Conservation (phyloP, 2,797 vertebrate genomes). For the Squalus acanthias region DNA sequence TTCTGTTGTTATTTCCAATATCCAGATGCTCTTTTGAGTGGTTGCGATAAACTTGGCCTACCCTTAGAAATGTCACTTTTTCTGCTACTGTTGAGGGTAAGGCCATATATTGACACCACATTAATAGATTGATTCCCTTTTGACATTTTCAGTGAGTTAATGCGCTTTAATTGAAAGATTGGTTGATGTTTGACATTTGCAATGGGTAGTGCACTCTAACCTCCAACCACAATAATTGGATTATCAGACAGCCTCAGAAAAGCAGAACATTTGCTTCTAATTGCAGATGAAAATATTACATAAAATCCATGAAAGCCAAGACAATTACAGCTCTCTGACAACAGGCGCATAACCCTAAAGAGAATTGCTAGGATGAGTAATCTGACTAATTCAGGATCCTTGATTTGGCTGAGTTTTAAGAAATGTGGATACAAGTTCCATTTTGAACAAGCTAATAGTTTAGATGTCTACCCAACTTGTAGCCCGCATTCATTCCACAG, state of each 20-base stretch:
- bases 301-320: background rate
- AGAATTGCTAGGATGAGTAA: background rate
- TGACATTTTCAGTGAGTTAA: background rate
- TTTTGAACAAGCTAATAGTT: background rate
- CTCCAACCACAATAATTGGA: background rate
- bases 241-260: background rate
- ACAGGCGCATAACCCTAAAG: background rate
- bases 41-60: background rate
- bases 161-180: background rate
- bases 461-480: background rate
- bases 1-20: background rate
- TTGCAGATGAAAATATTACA: background rate
- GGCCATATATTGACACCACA: background rate
- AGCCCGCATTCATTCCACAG: background rate
- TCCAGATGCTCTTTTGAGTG: background rate
- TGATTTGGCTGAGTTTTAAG: background rate
- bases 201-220: background rate
- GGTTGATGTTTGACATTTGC: constrained; percentile 1
- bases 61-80: background rate
- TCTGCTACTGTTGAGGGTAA: background rate
- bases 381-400: background rate
- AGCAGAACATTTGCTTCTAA: background rate
- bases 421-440: background rate
- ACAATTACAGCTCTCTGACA: background rate
- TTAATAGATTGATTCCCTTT: background rate